Base-by-base conservation (phyloP, 1,140 invertebrate genomes). In the Conus betulinus region DNA sequence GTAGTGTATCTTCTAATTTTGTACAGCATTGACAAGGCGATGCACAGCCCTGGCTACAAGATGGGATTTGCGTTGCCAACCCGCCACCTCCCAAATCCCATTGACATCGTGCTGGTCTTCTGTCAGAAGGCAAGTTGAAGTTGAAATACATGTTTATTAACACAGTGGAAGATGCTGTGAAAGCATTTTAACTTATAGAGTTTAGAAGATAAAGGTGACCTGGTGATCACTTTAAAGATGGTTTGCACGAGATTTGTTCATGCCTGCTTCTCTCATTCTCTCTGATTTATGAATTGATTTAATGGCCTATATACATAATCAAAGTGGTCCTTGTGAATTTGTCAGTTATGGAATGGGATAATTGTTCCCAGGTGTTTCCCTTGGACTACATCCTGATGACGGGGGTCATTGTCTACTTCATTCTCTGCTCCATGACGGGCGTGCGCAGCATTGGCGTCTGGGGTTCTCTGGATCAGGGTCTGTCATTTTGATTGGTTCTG, bases 401-500 rank as follows among this genome's bases (percentile, higher is more conserved):
- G 10, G 89, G 89, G 17, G 91, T 96, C 10, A 93, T 95, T 52
- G 84, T 94, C 10, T 95, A 95, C 79, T 93, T 96, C 78, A 90
- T 96, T n/a, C 92, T 96, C 55, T 95, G 94, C 83, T 95, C 95
- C n/a, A 94, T 96, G 90, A 94, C 94, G 55, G 96, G 95, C 0
- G 93, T 96, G 57, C 91, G 93, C 52, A 93, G 94, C 79, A 92
- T 96, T 53, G 96, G 96, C 51, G 94, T 96, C 85, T 94, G n/a
- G 96, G 93, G 95, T 95, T 86, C 93, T 95, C 71, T 96, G 95
- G 90, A 89, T 96, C 78, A 93, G 91, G 90, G 95, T 96, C 91
- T 91, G 60, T 87, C 27, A 23, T 23, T 15, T 78, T 13, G 0
- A 74, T 7, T 79, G 51, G 10, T 27, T 87, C 76, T 57, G 10